Base-by-base conservation (phyloP, 2,888 invertebrate species). In the Plagodis pulveraria region DNA sequence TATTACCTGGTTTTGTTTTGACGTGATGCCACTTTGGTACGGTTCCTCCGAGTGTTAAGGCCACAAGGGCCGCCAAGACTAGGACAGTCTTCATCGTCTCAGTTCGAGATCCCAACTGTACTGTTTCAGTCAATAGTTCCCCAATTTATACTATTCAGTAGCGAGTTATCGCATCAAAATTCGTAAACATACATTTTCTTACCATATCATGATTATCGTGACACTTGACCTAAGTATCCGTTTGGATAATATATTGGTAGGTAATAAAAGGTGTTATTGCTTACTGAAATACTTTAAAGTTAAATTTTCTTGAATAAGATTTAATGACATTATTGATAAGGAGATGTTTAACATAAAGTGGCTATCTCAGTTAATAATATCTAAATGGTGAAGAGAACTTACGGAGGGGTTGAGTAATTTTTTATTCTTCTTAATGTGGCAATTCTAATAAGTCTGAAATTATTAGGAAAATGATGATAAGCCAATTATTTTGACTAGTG, bases 21-120 rank as follows among this genome's bases (percentile, higher is more conserved):
- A 69, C 49, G 10, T 65, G 10, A 51, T 67, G 44, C 50, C 54
- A 47, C 10, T 67, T 65, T 36, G 67, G 56, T 42, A 76, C 63
- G 56, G 67, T 64, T 45, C 63, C 73, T 51, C 78, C 83, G 45
- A 78, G 66, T 49, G 72, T 78, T 51, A 86, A 71, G 70, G 80
- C 83, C 49, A 82, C 63, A 12, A 83, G 74, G 65, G 78, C 80
- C 47, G 82, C 76, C 40, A 87, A 70, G 50, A 86, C 66, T 59
- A 85, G 65, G 74, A 86, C 77, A 78, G 83, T 80, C 80, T 81
- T 87, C 87, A 84, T 85, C 60, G 71, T 83, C 67, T 62, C 58
- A 63, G 57, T 62, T 63, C 62, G 61, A 63, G 63, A 65, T 65
- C 70, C 59, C 59, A 77, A 81, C 81, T 82, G 80, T 82, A 59